Evolutionary conservation across 2,888 invertebrate genomes (phyloP).

Genomic region (Slavum lentiscoides): DNA sequence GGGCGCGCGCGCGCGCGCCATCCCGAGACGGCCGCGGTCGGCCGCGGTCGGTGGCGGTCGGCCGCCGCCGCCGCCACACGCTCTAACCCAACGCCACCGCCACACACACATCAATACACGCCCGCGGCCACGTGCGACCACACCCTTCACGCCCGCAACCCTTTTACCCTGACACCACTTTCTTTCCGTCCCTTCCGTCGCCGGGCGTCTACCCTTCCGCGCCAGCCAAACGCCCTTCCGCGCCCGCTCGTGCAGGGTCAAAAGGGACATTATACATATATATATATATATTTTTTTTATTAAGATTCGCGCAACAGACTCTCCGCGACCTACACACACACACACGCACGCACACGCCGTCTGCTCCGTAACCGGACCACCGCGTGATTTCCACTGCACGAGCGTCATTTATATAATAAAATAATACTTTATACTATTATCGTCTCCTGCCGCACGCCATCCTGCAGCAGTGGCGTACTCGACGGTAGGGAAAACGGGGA

Average conservation of each 20-base stretch:
- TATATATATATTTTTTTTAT: not conserved
- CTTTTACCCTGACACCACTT: slow-evolving; percentile 27
- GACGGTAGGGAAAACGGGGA: too few relatives aligned
- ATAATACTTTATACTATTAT: too few relatives aligned
- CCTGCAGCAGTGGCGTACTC: too few relatives aligned
- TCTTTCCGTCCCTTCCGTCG: not conserved
- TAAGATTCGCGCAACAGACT: slow-evolving; percentile 46
- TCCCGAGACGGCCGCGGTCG: slow-evolving; percentile 1
- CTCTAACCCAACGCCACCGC: not conserved
- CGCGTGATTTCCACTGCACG: not conserved
- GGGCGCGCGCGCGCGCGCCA: not conserved
- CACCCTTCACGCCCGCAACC: slow-evolving; percentile 52
- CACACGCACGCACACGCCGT: too few relatives aligned
- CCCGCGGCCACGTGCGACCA: slow-evolving; percentile 53
- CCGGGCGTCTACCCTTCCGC: too few relatives aligned
- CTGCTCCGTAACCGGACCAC: not conserved
- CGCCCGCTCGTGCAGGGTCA: not conserved
- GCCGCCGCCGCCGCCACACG: not conserved
- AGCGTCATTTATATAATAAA: too few relatives aligned
- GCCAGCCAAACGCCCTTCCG: not conserved
- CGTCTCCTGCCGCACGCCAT: too few relatives aligned
- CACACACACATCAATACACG: slow-evolving; percentile 46
- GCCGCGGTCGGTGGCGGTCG: slow-evolving; percentile 16
- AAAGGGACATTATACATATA: not conserved
- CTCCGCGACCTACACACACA: not conserved